phyloP scores from a whole-genome alignment of 2,888 invertebrate genomes.

The Rhingia campestris region DNA sequence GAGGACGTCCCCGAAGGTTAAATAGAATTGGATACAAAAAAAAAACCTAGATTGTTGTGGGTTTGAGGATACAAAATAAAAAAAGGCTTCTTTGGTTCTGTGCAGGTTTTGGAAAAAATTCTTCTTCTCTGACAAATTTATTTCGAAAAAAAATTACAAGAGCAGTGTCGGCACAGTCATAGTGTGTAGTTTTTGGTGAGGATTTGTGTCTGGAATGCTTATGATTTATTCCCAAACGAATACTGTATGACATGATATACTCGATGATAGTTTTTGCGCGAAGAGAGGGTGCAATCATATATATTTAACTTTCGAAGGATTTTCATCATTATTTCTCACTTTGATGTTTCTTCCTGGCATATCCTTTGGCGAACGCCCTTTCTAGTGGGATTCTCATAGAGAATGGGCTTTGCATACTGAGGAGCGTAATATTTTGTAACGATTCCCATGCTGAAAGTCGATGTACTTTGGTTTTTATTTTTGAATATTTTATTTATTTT shows the following conservation, averaged over 20 bases:
- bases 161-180: background rate
- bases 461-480: too few species aligned
- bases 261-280: background rate
- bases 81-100: slow-evolving; percentile 13
- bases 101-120: slow-evolving; percentile 10
- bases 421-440: too few species aligned
- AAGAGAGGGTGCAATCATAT: background rate
- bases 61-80: background rate
- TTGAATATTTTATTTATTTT: too few species aligned
- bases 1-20: slow-evolving; percentile 72
- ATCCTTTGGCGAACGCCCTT: too few species aligned
- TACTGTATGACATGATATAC: background rate
- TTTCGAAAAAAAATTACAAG: slow-evolving; percentile 29
- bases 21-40: slow-evolving; percentile 51
- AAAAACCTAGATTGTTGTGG: slow-evolving; percentile 52
- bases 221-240: slow-evolving; percentile 11
- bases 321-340: too few species aligned
- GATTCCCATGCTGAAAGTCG: too few species aligned
- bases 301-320: background rate
- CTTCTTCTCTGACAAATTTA: slow-evolving; percentile 18
- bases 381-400: too few species aligned
- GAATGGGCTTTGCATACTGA: too few species aligned
- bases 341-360: too few species aligned
- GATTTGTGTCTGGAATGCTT: slow-evolving; percentile 25
- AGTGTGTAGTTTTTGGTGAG: background rate